Conservation (phyloP, 2,888 invertebrate species). For the Toxonevra muliebris region DNA sequence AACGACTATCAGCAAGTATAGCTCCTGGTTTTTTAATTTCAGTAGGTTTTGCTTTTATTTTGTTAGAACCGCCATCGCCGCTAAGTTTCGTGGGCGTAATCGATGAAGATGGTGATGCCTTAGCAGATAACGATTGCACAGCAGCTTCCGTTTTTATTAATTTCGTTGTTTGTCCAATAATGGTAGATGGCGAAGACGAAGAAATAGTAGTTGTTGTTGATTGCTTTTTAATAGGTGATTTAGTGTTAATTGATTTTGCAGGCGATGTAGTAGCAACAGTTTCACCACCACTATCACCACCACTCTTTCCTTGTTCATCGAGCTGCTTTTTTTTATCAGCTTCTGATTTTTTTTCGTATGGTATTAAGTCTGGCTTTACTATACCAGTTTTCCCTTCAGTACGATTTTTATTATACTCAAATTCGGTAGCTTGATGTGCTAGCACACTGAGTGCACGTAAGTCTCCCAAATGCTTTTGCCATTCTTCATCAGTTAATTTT, state of each 20-base stretch:
- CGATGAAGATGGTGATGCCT: slow-evolving; percentile 11
- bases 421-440: slow-evolving; percentile 64
- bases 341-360: too few relatives aligned
- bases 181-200: background rate
- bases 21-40: slow-evolving; percentile 43
- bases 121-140: background rate
- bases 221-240: slow-evolving; percentile 8
- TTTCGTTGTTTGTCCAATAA: slow-evolving; percentile 25
- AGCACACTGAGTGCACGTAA: slow-evolving; percentile 59
- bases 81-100: background rate
- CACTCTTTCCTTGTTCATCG: background rate
- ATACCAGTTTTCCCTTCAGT: slow-evolving; percentile 58
- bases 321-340: slow-evolving; percentile 15
- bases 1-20: slow-evolving; percentile 27
- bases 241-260: background rate
- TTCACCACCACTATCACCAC: slow-evolving; percentile 37
- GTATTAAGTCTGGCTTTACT: slow-evolving; percentile 58
- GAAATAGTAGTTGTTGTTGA: background rate
- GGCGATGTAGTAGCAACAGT: slow-evolving; percentile 14
- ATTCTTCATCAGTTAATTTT: slow-evolving; percentile 53
- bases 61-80: slow-evolving; percentile 31
- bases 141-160: slow-evolving; percentile 24
- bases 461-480: slow-evolving; percentile 63
- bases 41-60: slow-evolving; percentile 45
- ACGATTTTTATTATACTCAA: slow-evolving; percentile 59